These are phyloP conservation scores for Rhincodon typus DNA, from an alignment of 2,797 vertebrate species.

Conservation along the genomic window DNA sequence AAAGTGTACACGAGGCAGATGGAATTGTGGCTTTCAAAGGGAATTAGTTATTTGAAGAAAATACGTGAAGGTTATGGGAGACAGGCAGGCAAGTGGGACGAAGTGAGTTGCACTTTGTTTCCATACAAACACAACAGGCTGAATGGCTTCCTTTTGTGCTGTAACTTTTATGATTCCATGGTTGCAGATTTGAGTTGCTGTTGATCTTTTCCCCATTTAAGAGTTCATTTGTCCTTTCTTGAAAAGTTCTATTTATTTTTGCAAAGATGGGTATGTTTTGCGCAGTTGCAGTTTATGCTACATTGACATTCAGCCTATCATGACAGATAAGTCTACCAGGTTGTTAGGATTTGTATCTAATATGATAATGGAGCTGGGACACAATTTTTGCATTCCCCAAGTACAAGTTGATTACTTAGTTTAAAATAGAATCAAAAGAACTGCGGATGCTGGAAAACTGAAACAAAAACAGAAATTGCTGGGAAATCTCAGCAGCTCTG, in stretches of 20 bases:
- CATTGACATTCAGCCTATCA: background rate
- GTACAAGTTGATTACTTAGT: background rate
- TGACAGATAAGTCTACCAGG: background rate
- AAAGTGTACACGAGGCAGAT: too few species aligned
- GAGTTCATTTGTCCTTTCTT: background rate
- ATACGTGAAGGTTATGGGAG: too few species aligned
- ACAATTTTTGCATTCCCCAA: background rate
- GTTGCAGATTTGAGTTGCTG: background rate
- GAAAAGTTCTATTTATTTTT: background rate
- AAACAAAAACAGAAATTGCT: background rate
- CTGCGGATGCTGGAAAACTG: too few species aligned
- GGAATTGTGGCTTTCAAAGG: too few species aligned
- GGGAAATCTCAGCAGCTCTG: too few species aligned
- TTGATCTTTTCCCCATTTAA: background rate
- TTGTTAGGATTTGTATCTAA: background rate
- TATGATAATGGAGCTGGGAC: background rate
- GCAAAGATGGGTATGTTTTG: background rate
- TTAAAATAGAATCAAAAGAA: too few species aligned
- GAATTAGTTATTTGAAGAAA: too few species aligned
- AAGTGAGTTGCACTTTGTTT: too few species aligned
- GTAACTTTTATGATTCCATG: too few species aligned
- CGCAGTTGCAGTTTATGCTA: background rate
- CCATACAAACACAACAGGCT: too few species aligned
- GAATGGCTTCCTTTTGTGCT: too few species aligned
- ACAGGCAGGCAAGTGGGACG: too few species aligned